A percentile compares a stretch with the other conserved stretches of the same genome.
Evolutionary conservation across 2,888 invertebrate species (phyloP).

Genomic region (Operophtera brumata): DNA sequence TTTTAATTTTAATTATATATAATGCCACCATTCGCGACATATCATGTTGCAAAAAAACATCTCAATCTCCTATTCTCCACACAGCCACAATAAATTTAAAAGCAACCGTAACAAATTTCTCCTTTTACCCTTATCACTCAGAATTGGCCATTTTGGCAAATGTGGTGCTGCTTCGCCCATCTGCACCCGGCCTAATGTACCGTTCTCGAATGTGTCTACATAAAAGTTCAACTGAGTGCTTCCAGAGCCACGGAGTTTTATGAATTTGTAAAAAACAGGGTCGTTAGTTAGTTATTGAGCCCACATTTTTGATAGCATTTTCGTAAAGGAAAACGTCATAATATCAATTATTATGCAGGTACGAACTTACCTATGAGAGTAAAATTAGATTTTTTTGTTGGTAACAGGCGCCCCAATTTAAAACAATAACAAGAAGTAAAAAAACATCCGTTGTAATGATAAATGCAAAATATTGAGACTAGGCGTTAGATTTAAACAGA

Average conservation of each 20-base stretch:
- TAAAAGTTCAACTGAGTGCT: conserved; percentile 18
- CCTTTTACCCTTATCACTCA: conserved; percentile 46
- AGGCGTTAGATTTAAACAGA: too few relatives aligned
- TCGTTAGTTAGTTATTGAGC: not conserved
- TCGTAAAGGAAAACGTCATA: too few relatives aligned
- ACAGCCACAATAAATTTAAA: conserved; percentile 41
- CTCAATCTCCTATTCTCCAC: conserved; percentile 17
- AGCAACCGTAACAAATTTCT: conserved; percentile 33
- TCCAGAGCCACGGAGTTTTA: conserved; percentile 14
- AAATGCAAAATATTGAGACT: too few relatives aligned
- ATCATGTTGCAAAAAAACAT: conserved; percentile 1
- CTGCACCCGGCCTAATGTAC: conserved; percentile 50
- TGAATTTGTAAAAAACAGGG: not conserved
- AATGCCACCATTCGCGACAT: too few relatives aligned
- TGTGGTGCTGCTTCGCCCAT: conserved; percentile 40
- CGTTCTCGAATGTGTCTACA: conserved; percentile 31
- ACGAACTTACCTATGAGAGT: too few relatives aligned
- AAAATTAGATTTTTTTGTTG: too few relatives aligned
- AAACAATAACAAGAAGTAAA: too few relatives aligned
- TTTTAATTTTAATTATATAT: too few relatives aligned
- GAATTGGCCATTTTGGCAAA: conserved; percentile 34
- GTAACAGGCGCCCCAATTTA: too few relatives aligned
- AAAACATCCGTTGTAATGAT: too few relatives aligned
- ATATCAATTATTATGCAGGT: too few relatives aligned
- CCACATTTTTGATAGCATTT: too few relatives aligned